Conservation (phyloP, 2,888 invertebrate species). For the Drosophila mimica region DNA sequence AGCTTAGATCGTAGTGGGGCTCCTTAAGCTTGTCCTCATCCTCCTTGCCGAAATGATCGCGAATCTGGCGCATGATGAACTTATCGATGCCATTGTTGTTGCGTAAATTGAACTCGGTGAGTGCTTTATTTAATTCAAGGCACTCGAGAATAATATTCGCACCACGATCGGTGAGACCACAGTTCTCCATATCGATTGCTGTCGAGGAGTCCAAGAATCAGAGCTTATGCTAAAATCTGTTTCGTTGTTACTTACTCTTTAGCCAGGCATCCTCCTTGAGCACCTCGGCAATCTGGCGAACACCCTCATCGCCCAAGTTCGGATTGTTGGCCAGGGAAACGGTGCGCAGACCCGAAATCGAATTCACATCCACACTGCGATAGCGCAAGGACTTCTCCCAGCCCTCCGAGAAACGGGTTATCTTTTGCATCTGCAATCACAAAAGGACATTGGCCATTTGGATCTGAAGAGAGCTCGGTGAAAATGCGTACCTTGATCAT, state of each 20-base stretch:
- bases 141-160: constrained; percentile 87
- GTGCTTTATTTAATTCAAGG: constrained; percentile 88
- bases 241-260: constrained; percentile 86
- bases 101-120: constrained; percentile 89
- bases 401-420: constrained; percentile 91
- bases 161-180: constrained; percentile 89
- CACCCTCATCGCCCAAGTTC: constrained; percentile 88
- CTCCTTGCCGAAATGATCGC: constrained; percentile 85
- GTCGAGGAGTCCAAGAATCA: background rate
- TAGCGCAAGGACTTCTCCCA: constrained; percentile 94
- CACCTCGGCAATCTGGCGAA: constrained; percentile 88
- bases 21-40: constrained; percentile 72
- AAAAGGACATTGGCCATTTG: background rate
- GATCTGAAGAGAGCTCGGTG: too few relatives aligned
- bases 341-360: constrained; percentile 90
- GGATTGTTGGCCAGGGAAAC: constrained; percentile 90
- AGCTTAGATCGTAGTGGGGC: constrained; percentile 78
- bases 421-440: constrained; percentile 87
- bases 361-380: constrained; percentile 89
- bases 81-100: constrained; percentile 87
- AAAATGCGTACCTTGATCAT: constrained; percentile 87
- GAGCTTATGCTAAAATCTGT: background rate
- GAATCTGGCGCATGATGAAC: constrained; percentile 85
- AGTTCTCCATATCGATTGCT: constrained; percentile 91
- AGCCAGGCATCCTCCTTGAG: constrained; percentile 93